Conservation (phyloP, 1,140 invertebrate genomes). For the Ruditapes philippinarum region DNA sequence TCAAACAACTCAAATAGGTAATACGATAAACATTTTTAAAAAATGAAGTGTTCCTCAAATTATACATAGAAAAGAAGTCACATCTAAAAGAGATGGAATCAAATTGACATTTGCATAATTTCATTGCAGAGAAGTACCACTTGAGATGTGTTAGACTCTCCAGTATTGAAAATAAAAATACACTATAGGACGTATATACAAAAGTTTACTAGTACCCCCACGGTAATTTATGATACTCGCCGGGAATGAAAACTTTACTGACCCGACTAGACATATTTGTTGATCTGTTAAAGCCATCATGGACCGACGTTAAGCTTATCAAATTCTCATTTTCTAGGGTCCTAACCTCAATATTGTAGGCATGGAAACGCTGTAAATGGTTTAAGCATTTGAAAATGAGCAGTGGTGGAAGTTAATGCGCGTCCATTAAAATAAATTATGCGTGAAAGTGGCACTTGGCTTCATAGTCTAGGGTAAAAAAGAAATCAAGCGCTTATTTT, state of each 20-base stretch:
- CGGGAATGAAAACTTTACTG: neutral
- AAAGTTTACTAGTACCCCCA: too few species aligned
- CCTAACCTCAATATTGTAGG: constrained; percentile 36
- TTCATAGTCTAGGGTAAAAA: neutral
- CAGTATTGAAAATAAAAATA: too few species aligned
- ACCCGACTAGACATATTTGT: neutral
- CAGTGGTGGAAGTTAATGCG: neutral
- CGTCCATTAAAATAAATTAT: constrained; percentile 40
- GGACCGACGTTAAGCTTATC: neutral
- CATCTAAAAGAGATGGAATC: too few species aligned
- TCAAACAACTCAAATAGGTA: too few species aligned
- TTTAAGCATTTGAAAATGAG: constrained; percentile 48
- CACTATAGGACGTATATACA: too few species aligned
- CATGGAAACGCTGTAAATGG: constrained; percentile 32
- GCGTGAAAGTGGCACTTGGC: neutral
- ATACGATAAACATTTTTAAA: too few species aligned
- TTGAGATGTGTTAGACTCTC: too few species aligned
- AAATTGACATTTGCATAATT: too few species aligned
- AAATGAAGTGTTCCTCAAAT: too few species aligned
- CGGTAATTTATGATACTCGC: neutral
- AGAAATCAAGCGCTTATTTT: too few species aligned
- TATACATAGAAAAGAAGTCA: too few species aligned
- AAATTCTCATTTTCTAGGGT: constrained; percentile 40
- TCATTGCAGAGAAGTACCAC: too few species aligned
- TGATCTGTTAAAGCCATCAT: constrained; percentile 39